Base-by-base conservation (phyloP, 2,113 vertebrate genomes). In the Ophiodon elongatus region DNA sequence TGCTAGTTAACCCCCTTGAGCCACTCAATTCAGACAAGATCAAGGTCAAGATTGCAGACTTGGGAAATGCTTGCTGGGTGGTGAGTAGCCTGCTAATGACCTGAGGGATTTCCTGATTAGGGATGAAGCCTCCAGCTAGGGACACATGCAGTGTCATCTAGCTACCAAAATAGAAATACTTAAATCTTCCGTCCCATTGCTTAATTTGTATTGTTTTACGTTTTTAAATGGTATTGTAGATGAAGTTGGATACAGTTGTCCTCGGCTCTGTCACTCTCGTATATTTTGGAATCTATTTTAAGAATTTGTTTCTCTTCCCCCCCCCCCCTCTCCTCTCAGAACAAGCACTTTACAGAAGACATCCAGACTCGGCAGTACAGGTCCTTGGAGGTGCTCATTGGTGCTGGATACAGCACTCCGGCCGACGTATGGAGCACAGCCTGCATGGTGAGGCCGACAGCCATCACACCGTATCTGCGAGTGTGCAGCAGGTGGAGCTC, bases 41-140 rank as follows among this genome's bases (percentile, higher is more conserved):
- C 92, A 97, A 96, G 95, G 98, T 99, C 94, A 99, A 99, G 96
- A 98, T 99, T 81, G 98, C 98, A 62, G 98, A 99, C 91, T 95
- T 99, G 91, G 98, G 98, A 91, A 99, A 99, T 54, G 98, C 98
- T 81, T 99, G 98, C 94, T 99, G 98, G 98, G 97, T 99, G 97
- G 98, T 99, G 95, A 99, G 98, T 94, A 43, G 64, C 37, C 71
- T 72, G 72, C 66, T 89, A 72, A 88, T 87, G 79, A 92, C 88
- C 76, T 47, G 0, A 87, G 85, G 89, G 88, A 91, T 91, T 92
- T 91, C 82, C 85, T 89, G 77, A 87, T 89, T 87, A 76, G 73
- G 15, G 71, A 75, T 45, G 45, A 84, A 73, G 56, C 54, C 23
- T 77, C 2, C 45, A 71, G 76, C 54, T 7, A 57, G 29, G 37